Percentiles rank a stretch among this genome's conserved stretches.
Evolutionary conservation across 2,888 invertebrate species (phyloP).

Genomic region (Apodemia hepburni): DNA sequence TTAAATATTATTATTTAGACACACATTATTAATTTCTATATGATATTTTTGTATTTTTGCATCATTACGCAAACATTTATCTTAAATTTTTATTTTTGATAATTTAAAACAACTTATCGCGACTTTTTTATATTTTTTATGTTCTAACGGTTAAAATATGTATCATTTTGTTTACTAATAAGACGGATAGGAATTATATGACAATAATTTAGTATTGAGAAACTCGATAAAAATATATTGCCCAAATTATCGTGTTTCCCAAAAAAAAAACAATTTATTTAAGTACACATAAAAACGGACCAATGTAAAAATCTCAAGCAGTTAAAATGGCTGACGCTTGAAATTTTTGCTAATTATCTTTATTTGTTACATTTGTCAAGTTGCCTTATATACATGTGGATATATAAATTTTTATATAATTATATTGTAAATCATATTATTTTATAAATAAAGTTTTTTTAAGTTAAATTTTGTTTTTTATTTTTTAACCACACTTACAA

Average conservation of each 20-base stretch:
- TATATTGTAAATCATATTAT: conserved; percentile 48
- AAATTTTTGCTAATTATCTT: conserved; percentile 57
- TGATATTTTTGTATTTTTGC: too few relatives aligned
- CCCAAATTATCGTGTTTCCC: conserved; percentile 36
- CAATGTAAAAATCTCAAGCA: conserved; percentile 66
- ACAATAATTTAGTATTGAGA: conserved; percentile 25
- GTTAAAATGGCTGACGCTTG: conserved; percentile 69
- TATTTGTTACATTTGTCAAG: conserved; percentile 34
- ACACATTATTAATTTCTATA: too few relatives aligned
- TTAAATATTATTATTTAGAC: too few relatives aligned
- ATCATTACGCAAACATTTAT: too few relatives aligned
- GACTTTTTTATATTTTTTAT: too few relatives aligned
- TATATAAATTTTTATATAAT: conserved; percentile 56
- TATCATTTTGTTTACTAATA: conserved; percentile 19
- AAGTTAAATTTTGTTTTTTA: conserved; percentile 55
- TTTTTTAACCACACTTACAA: conserved; percentile 26
- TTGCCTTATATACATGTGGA: conserved; percentile 60
- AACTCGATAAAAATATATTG: conserved; percentile 34
- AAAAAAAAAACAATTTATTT: conserved; percentile 25
- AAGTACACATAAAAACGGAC: conserved; percentile 24
- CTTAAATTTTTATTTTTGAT: too few relatives aligned
- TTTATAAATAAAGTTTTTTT: conserved; percentile 74
- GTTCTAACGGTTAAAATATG: conserved; percentile 4
- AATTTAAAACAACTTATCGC: too few relatives aligned
- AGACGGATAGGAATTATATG: not conserved